phyloP scores from a whole-genome alignment of 2,888 invertebrate genomes.

The Acronicta leporina region DNA sequence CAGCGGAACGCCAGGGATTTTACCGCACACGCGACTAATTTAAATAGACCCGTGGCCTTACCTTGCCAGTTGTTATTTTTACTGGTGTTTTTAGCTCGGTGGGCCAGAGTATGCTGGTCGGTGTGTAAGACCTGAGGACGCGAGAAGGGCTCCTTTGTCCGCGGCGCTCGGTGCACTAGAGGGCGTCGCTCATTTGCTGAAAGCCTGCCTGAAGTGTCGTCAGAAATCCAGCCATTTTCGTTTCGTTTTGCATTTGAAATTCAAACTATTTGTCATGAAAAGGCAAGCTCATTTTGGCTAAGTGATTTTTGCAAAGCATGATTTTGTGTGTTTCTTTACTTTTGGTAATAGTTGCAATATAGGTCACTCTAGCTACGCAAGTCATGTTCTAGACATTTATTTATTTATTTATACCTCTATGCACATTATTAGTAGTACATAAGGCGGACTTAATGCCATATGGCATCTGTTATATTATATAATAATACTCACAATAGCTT shows the following conservation, averaged over 20 bases:
- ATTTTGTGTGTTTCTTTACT: conserved; percentile 27
- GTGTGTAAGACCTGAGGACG: conserved; percentile 61
- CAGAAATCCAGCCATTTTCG: conserved; percentile 75
- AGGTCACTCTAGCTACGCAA: conserved; percentile 3
- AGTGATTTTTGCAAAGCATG: background rate
- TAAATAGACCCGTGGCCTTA: conserved; percentile 63
- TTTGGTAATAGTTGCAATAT: conserved; percentile 17
- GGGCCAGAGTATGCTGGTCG: conserved; percentile 40
- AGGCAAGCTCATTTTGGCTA: conserved; percentile 7
- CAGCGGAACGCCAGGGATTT: conserved; percentile 63
- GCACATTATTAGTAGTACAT: too few species aligned
- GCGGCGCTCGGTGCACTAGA: conserved; percentile 61
- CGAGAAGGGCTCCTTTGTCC: conserved; percentile 76
- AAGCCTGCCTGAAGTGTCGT: conserved; percentile 78
- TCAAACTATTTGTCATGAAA: conserved; percentile 26
- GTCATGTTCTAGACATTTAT: too few species aligned
- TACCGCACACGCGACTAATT: conserved; percentile 55
- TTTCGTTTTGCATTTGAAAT: conserved; percentile 65
- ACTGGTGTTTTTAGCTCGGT: conserved; percentile 48
- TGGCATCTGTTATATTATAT: too few species aligned
- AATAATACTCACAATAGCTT: too few species aligned
- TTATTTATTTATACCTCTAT: too few species aligned
- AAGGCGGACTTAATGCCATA: too few species aligned
- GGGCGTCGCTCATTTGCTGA: conserved; percentile 83
- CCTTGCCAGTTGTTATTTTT: conserved; percentile 55